Evolutionary conservation across 2,888 invertebrate genomes (phyloP).

Genomic region (Crioceris asparagi): DNA sequence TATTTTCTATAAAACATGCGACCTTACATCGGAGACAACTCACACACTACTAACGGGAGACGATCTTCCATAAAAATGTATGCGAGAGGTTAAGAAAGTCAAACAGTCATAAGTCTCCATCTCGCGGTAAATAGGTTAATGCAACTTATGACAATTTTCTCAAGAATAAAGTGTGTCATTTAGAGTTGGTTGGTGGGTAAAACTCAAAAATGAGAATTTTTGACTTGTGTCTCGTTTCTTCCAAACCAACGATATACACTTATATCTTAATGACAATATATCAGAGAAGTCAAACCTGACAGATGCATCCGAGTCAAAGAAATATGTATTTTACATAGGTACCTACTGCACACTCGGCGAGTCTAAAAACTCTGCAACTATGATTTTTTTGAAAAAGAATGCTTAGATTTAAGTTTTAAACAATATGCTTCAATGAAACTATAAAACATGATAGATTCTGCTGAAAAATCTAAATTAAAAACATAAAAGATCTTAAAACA

Average conservation of each 20-base stretch:
- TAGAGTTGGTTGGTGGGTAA: constrained; percentile 2
- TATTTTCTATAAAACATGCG: not conserved
- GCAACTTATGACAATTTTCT: not conserved
- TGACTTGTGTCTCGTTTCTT: constrained; percentile 1
- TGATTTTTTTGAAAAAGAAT: too few relatives aligned
- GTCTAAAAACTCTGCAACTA: too few relatives aligned
- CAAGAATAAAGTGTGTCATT: not conserved
- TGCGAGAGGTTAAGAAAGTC: not conserved
- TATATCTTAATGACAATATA: too few relatives aligned
- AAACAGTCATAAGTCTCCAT: constrained; percentile 1
- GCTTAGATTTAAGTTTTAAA: too few relatives aligned
- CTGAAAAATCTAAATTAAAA: too few relatives aligned
- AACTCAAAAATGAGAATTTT: not conserved
- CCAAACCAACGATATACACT: constrained; percentile 2
- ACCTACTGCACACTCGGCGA: too few relatives aligned
- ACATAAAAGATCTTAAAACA: too few relatives aligned
- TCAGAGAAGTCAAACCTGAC: too few relatives aligned
- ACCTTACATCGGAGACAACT: not conserved
- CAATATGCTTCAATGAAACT: too few relatives aligned
- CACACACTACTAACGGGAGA: constrained; percentile 1
- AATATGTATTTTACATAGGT: too few relatives aligned
- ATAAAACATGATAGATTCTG: too few relatives aligned
- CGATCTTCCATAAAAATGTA: not conserved
- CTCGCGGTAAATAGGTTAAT: constrained; percentile 1
- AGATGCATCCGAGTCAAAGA: too few relatives aligned